Percentiles rank a stretch among this genome's conserved stretches.
phyloP scores from a whole-genome alignment of 2,888 invertebrate genomes.

The Bedellia somnulentella region DNA sequence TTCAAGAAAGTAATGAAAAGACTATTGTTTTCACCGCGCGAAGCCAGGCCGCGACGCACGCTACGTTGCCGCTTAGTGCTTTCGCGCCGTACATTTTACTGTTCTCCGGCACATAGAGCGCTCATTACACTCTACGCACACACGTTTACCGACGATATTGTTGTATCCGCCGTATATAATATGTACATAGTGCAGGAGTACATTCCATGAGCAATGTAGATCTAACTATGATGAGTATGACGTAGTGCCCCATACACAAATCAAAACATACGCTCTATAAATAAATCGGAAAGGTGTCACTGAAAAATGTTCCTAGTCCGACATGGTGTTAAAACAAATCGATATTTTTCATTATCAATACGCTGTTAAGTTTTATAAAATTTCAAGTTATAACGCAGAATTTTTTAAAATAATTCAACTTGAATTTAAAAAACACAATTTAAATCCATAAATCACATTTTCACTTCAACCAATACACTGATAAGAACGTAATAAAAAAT shows the following conservation, averaged over 20 bases:
- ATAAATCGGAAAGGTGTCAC: too few species aligned
- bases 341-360: too few species aligned
- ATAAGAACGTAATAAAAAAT: too few species aligned
- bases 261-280: slow-evolving; percentile 48
- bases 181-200: slow-evolving; percentile 50
- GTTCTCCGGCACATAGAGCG: slow-evolving; percentile 35
- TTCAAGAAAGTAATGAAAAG: too few species aligned
- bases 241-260: slow-evolving; percentile 37
- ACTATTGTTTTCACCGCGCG: slow-evolving; percentile 53
- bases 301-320: too few species aligned
- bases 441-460: too few species aligned
- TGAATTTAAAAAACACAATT: too few species aligned
- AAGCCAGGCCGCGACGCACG: slow-evolving; percentile 41
- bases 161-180: slow-evolving; percentile 31
- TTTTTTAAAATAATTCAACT: too few species aligned
- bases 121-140: slow-evolving; percentile 12
- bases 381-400: too few species aligned
- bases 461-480: too few species aligned
- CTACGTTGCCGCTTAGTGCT: slow-evolving; percentile 49
- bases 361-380: too few species aligned
- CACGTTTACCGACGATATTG: slow-evolving; percentile 24
- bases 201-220: slow-evolving; percentile 48
- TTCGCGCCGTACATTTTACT: slow-evolving; percentile 64
- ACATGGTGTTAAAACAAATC: too few species aligned
- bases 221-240: slow-evolving; percentile 27